Percentiles rank a stretch among this genome's conserved stretches.
phyloP scores from a whole-genome alignment of 2,113 vertebrate species.

The Accipiter virgatus region DNA sequence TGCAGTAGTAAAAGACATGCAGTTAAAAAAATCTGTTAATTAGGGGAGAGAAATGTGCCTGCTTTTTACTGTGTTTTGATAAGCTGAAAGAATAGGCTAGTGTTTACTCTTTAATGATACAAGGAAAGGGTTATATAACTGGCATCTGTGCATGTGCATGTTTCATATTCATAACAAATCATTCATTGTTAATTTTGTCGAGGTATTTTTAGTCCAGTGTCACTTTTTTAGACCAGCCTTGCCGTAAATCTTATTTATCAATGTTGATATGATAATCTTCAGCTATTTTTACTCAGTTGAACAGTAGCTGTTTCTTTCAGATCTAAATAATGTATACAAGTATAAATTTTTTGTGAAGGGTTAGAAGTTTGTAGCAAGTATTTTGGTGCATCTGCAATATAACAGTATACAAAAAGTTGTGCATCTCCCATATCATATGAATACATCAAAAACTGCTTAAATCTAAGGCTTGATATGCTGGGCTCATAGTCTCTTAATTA shows the following conservation, averaged over 20 bases:
- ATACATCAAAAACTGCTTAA: background rate
- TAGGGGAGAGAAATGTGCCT: background rate
- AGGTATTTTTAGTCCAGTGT: background rate
- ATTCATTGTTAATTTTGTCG: slow-evolving; percentile 17
- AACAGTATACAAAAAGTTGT: slow-evolving; percentile 36
- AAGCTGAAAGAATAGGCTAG: background rate
- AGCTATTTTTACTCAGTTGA: background rate
- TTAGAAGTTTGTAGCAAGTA: slow-evolving; percentile 12
- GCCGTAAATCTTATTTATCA: background rate
- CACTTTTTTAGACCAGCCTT: background rate
- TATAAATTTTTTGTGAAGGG: background rate
- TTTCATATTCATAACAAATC: background rate
- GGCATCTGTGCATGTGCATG: slow-evolving; percentile 15
- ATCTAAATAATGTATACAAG: background rate
- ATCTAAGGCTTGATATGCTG: background rate
- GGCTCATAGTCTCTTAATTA: background rate
- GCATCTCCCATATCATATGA: background rate
- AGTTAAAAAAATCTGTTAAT: slow-evolving; percentile 1
- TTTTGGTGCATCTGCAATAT: background rate
- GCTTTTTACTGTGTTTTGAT: background rate
- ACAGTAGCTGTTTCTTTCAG: background rate
- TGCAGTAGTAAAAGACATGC: background rate
- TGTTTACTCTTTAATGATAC: slow-evolving; percentile 2
- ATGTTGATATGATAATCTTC: background rate
- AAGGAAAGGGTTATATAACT: slow-evolving; percentile 34